Conservation (phyloP, 2,113 vertebrate species). For the Elachura formosa region DNA sequence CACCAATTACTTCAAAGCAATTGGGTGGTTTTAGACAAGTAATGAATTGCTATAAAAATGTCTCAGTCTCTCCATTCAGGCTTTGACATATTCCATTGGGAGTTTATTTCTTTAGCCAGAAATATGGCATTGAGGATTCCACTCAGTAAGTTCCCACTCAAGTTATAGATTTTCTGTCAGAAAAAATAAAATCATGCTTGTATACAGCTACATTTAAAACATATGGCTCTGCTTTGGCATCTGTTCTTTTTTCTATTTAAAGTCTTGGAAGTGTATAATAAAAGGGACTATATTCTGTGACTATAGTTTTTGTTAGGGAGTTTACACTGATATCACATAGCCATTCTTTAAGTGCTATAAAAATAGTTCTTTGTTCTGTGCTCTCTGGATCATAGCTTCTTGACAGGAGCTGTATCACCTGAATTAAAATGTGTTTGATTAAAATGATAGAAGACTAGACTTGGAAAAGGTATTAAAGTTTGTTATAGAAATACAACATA, state of each 20-base stretch:
- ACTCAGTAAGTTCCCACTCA: slow-evolving; percentile 66
- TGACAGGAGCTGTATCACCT: background rate
- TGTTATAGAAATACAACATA: background rate
- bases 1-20: slow-evolving; percentile 41
- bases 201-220: slow-evolving; percentile 68
- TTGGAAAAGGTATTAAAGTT: background rate
- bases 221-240: slow-evolving; percentile 58
- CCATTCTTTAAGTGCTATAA: background rate
- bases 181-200: slow-evolving; percentile 59
- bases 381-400: background rate
- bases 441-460: background rate
- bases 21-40: slow-evolving; percentile 22
- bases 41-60: slow-evolving; percentile 60
- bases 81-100: slow-evolving; percentile 27
- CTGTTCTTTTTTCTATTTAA: slow-evolving; percentile 64
- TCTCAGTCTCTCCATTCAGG: slow-evolving; percentile 40
- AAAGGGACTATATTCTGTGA: background rate
- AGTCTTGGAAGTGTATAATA: slow-evolving; percentile 33
- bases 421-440: background rate
- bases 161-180: slow-evolving; percentile 68
- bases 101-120: slow-evolving; percentile 45
- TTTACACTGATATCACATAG: background rate
- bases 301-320: background rate
- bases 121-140: slow-evolving; percentile 67
- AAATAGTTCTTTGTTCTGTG: background rate